A percentile compares a stretch with the other conserved stretches of the same genome.
These are phyloP conservation scores for Euura saliciscinereae DNA, from an alignment of 1,140 invertebrate genomes.

Conservation along the genomic window DNA sequence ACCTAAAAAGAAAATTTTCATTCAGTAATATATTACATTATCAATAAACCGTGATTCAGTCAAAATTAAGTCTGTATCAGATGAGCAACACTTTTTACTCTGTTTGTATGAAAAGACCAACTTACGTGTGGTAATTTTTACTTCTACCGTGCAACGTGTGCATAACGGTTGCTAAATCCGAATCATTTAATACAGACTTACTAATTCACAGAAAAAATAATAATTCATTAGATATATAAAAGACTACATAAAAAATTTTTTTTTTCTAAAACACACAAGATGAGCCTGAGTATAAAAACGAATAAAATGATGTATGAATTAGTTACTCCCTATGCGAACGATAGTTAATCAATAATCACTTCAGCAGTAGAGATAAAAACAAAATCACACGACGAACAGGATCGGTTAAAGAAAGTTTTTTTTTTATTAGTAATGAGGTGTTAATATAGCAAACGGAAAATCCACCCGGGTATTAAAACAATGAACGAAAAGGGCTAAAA, in stretches of 20 bases:
- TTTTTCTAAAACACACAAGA: background rate
- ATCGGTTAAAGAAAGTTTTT: background rate
- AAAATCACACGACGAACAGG: background rate
- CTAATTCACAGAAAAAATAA: too few species aligned
- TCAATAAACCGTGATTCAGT: background rate
- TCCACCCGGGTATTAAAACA: background rate
- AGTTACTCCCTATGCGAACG: background rate
- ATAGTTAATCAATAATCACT: background rate
- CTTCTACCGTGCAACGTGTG: too few species aligned
- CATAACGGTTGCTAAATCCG: background rate
- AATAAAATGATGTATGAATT: background rate
- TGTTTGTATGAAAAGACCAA: background rate
- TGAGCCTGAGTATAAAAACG: background rate
- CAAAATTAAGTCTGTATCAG: background rate
- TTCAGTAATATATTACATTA: conserved; percentile 19
- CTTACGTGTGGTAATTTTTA: background rate
- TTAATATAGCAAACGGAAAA: background rate
- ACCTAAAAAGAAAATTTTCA: conserved; percentile 53
- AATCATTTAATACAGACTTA: conserved; percentile 3
- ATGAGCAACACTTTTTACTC: background rate
- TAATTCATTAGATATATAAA: background rate
- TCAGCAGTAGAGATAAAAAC: background rate
- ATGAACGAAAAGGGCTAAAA: conserved; percentile 33
- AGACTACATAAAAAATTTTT: background rate
- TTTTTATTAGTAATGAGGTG: background rate